A percentile compares a stretch with the other conserved stretches of the same genome.
phyloP scores from a whole-genome alignment of 2,888 invertebrate genomes.

The Philereme vetulata region DNA sequence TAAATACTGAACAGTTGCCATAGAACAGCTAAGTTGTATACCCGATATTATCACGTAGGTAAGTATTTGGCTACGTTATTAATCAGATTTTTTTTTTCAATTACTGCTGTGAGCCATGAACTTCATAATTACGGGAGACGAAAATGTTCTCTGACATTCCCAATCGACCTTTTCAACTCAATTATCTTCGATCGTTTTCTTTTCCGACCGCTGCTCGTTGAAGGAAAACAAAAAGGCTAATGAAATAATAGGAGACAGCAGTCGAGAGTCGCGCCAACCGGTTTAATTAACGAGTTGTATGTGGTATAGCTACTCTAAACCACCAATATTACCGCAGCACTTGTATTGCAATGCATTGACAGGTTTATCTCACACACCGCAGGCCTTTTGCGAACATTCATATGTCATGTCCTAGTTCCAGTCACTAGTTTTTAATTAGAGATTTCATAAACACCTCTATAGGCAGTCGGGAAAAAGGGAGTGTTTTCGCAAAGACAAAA shows the following conservation, averaged over 20 bases:
- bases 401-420: constrained; percentile 35
- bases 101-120: constrained; percentile 16
- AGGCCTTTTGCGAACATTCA: constrained; percentile 27
- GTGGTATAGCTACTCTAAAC: constrained; percentile 21
- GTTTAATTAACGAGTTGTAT: constrained; percentile 49
- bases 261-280: constrained; percentile 42
- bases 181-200: constrained; percentile 64
- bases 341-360: constrained; percentile 28
- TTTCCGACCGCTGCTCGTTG: constrained; percentile 45
- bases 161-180: constrained; percentile 50
- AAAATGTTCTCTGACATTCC: constrained; percentile 34
- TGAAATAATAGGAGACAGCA: constrained; percentile 62
- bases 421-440: not conserved
- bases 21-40: too few relatives aligned
- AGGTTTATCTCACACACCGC: constrained; percentile 32
- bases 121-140: constrained; percentile 24
- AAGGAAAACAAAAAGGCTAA: constrained; percentile 63
- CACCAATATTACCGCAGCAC: constrained; percentile 3
- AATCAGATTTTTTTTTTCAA: constrained; percentile 6
- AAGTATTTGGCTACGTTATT: not conserved
- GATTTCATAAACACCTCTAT: too few relatives aligned
- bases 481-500: too few relatives aligned
- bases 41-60: too few relatives aligned
- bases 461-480: too few relatives aligned
- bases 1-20: too few relatives aligned